phyloP scores from a whole-genome alignment of 2,888 invertebrate genomes.

The Lydus trimaculatus region DNA sequence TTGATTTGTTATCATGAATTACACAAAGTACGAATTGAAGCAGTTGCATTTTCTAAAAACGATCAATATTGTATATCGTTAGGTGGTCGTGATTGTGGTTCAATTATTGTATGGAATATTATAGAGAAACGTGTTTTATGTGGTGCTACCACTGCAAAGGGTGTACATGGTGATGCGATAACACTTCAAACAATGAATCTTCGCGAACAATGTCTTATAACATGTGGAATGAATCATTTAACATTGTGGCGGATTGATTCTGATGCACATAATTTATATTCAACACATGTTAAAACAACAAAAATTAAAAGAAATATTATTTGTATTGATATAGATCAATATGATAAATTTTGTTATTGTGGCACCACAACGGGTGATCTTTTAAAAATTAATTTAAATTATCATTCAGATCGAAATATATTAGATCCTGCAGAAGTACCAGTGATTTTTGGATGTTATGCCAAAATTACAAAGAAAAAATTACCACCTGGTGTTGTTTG shows the following conservation, averaged over 20 bases:
- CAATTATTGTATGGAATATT: conserved; percentile 86
- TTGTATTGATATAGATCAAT: conserved; percentile 73
- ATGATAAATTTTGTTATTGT: conserved; percentile 80
- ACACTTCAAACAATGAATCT: conserved; percentile 64
- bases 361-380: conserved; percentile 87
- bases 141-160: conserved; percentile 57
- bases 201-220: conserved; percentile 72
- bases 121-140: conserved; percentile 59
- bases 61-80: conserved; percentile 78
- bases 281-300: conserved; percentile 75
- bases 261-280: conserved; percentile 69
- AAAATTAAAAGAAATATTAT: conserved; percentile 80
- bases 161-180: conserved; percentile 54
- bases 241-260: conserved; percentile 79
- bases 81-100: conserved; percentile 91
- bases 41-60: conserved; percentile 81
- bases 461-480: conserved; percentile 61
- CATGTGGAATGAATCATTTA: conserved; percentile 64
- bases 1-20: conserved; percentile 76
- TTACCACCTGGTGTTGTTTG: conserved; percentile 64
- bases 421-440: conserved; percentile 65
- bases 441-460: conserved; percentile 70
- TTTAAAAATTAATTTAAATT: conserved; percentile 68
- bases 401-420: conserved; percentile 65
- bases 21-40: conserved; percentile 89